Percentiles rank a stretch among this genome's conserved stretches.
These are phyloP conservation scores for Drosophila recens DNA, from an alignment of 2,888 invertebrate species.

Conservation along the genomic window DNA sequence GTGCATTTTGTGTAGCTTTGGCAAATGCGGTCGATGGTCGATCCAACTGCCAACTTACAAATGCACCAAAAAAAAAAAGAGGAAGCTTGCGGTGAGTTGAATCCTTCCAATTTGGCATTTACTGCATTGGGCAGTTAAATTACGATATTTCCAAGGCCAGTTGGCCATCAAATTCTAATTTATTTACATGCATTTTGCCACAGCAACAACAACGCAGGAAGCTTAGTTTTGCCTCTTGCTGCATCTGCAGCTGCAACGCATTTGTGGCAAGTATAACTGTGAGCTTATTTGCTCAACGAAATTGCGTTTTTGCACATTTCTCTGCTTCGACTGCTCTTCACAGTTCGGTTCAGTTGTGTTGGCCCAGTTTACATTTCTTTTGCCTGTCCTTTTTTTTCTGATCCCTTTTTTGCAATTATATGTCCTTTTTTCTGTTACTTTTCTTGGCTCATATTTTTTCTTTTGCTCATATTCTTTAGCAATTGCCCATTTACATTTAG, in stretches of 20 bases:
- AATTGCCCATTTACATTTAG: conserved; percentile 75
- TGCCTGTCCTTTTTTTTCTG: conserved; percentile 7
- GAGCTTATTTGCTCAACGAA: conserved; percentile 69
- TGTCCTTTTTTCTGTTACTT: conserved; percentile 5
- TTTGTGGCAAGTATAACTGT: conserved; percentile 48
- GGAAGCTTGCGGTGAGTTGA: conserved; percentile 22
- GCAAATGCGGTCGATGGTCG: conserved; percentile 38
- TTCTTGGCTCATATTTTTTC: conserved; percentile 16
- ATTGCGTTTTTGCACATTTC: conserved; percentile 46
- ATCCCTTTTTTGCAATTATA: not conserved
- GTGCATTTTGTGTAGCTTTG: conserved; percentile 38
- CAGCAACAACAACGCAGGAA: conserved; percentile 13
- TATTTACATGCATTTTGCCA: conserved; percentile 71
- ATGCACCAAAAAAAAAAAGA: not conserved
- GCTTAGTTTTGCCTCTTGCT: conserved; percentile 2
- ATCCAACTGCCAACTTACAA: conserved; percentile 1
- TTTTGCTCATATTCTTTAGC: conserved; percentile 25
- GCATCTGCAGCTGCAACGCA: conserved; percentile 44
- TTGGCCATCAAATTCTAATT: conserved; percentile 68
- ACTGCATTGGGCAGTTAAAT: conserved; percentile 57
- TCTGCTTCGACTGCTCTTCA: conserved; percentile 12
- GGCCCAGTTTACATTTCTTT: conserved; percentile 49
- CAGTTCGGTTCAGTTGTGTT: conserved; percentile 33
- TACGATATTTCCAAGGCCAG: conserved; percentile 37
- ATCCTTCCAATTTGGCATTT: conserved; percentile 34